Base-by-base conservation (phyloP, 2,113 vertebrate species). In the Triplophysa siluroides region DNA sequence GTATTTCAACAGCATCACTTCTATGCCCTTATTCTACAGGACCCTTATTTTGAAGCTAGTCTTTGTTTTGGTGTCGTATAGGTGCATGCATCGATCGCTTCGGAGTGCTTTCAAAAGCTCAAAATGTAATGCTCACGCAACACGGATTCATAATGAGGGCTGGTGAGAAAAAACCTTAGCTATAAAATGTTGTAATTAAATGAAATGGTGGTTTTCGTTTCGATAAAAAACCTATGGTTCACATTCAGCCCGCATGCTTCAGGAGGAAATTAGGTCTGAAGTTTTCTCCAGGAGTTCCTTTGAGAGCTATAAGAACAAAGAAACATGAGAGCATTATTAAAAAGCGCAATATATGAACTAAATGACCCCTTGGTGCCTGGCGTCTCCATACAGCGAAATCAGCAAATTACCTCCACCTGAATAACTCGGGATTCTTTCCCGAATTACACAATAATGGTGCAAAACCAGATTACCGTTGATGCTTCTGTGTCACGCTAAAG, bases 181-280 rank as follows among this genome's bases (percentile, higher is more conserved):
- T 89, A 83, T 90, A 90, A 56, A 88, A 89, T 91, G 88, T 85
- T 84, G 85, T 90, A 87, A 89, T 90, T 87, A 85, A 88, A 89
- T 86, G 52, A 87, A 87, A 81, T 21, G 65, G 78, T 41, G 23
- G 18, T 58, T 79, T 76, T 26, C n/a, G 50, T 50, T n/a, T 65
- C 7, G 7, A 2, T 14, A 47, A 56, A 58, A 72, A 56, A 50
- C 54, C 21, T 9, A 78, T 58, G 43, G 18, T 50, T 63, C 16
- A 19, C 52, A 66, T 21, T 62, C 23, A 54, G 65, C 33, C 41
- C 11, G 18, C 19, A 58, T 19, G 47, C 79, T 75, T 75, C 65
- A 70, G 18, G 50, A 47, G 47, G 19, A 81, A 74, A 76, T 65
- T 61, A 69, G 11, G 11, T 38, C 33, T 72, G 52, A 81, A 76